Base-by-base conservation (phyloP, 2,888 invertebrate genomes). In the Thereva nobilitata region DNA sequence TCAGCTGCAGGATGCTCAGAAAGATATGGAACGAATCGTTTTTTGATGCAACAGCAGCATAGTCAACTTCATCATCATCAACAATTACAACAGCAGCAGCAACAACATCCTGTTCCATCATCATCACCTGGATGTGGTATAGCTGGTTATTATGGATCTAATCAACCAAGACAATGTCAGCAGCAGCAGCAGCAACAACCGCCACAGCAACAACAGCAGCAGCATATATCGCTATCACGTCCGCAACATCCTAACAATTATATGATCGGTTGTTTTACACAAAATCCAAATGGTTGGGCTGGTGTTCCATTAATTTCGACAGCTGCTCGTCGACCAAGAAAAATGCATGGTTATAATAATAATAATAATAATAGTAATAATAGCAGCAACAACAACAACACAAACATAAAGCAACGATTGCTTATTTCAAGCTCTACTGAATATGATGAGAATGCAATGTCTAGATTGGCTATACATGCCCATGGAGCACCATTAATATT, bases 401-500 rank as follows among this genome's bases (percentile, higher is more conserved):
- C 4, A 6, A 8, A 9, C 4, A 34, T 40, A 45, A 67, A 70
- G 40, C 63, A 67, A 34, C 42, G 56, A 44, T 54, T 68, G 52
- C 64, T 59, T 47, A 59, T 49, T 47, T 34, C 64, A 68, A 73
- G 71, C 54, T 67, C 70, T 9, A 57, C 67, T 8, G 74, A 74
- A 23, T 74, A 71, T 53, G 73, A 74, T 68, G 70, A 72, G 9
- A 73, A 68, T 56, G 71, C 75, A 9, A 85, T 92, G 70, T 87
- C 91, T 7, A 87, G 90, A 74, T 80, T 93, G 70, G 92, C 92
- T 9, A 88, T 90, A 75, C 92, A 93, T 79, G 90, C 92, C 4
- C 92, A 92, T 78, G 93, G 93, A 50, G 90, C 89, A 52, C 93
- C 93, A n/a, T 83, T 93, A 70, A 90, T 93, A 72, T 84, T 91